Conservation (phyloP, 1,140 invertebrate species). For the Drosophila trapezifrons region DNA sequence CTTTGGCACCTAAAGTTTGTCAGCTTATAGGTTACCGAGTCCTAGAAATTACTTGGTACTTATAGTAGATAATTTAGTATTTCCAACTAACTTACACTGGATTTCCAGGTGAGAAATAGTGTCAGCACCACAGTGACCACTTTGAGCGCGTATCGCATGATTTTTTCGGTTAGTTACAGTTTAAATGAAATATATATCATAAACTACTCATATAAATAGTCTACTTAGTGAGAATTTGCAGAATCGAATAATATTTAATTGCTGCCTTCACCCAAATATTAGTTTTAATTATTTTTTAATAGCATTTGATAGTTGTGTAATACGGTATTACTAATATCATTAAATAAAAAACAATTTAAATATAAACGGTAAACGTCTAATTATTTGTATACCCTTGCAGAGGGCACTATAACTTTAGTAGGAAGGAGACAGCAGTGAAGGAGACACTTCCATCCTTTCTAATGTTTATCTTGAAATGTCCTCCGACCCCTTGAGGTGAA, state of each 20-base stretch:
- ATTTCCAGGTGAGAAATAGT: constrained; percentile 3
- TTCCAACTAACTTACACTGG: constrained; percentile 1
- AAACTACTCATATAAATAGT: not conserved
- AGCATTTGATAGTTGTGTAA: not conserved
- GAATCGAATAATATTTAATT: not conserved
- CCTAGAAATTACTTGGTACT: not conserved
- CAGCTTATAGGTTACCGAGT: constrained; percentile 3
- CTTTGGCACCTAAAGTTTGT: constrained; percentile 8
- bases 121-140: not conserved
- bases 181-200: not conserved
- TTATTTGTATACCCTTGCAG: too few species aligned
- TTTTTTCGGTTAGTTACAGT: not conserved
- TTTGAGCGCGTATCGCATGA: not conserved
- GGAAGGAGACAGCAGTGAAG: too few species aligned
- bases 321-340: too few species aligned
- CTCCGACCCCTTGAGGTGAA: too few species aligned
- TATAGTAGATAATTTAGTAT: too few species aligned
- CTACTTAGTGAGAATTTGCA: too few species aligned
- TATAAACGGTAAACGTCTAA: too few species aligned
- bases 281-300: not conserved
- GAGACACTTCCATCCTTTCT: too few species aligned
- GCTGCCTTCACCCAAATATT: not conserved
- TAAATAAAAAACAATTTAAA: not conserved
- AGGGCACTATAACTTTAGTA: too few species aligned
- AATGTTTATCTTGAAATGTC: too few species aligned